Percentiles rank a stretch among this genome's conserved stretches.
phyloP scores from a whole-genome alignment of 2,888 invertebrate genomes.

The Xylota sylvarum region DNA sequence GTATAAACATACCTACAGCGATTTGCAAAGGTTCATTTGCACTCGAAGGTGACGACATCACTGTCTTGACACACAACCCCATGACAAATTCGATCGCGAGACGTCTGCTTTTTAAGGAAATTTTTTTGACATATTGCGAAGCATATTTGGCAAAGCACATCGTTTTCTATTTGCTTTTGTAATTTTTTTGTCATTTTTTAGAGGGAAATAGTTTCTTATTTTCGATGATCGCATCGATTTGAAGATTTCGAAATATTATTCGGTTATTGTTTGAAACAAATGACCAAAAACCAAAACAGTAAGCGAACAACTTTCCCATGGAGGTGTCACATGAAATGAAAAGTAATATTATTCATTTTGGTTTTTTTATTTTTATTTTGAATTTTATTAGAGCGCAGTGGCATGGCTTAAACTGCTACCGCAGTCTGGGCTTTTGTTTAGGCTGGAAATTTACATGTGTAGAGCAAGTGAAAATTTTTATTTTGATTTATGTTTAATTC shows the following conservation, averaged over 20 bases:
- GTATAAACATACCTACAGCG: background rate
- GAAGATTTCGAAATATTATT: slow-evolving; percentile 35
- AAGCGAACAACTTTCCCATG: slow-evolving; percentile 50
- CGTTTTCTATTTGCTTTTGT: slow-evolving; percentile 42
- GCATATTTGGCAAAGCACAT: slow-evolving; percentile 34
- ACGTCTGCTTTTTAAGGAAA: slow-evolving; percentile 27
- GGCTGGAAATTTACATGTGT: slow-evolving; percentile 6
- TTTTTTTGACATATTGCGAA: slow-evolving; percentile 21
- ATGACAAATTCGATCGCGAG: slow-evolving; percentile 6
- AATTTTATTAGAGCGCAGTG: slow-evolving; percentile 30
- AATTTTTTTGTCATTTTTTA: slow-evolving; percentile 35
- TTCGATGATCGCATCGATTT: slow-evolving; percentile 41
- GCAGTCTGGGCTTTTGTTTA: slow-evolving; percentile 9
- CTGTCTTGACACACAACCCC: background rate
- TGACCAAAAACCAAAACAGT: slow-evolving; percentile 18
- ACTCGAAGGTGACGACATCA: slow-evolving; percentile 14
- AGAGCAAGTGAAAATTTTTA: slow-evolving; percentile 27
- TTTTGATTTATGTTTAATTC: slow-evolving; percentile 38
- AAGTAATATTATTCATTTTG: slow-evolving; percentile 47
- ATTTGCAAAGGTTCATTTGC: slow-evolving; percentile 43
- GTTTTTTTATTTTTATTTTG: slow-evolving; percentile 11
- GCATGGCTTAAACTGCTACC: background rate
- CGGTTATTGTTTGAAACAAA: slow-evolving; percentile 25
- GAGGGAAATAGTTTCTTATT: slow-evolving; percentile 32
- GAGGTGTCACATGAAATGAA: slow-evolving; percentile 62